Evolutionary conservation across 92 coral and sea anemone genomes (phyloP).

Genomic region (Porites cylindrica): DNA sequence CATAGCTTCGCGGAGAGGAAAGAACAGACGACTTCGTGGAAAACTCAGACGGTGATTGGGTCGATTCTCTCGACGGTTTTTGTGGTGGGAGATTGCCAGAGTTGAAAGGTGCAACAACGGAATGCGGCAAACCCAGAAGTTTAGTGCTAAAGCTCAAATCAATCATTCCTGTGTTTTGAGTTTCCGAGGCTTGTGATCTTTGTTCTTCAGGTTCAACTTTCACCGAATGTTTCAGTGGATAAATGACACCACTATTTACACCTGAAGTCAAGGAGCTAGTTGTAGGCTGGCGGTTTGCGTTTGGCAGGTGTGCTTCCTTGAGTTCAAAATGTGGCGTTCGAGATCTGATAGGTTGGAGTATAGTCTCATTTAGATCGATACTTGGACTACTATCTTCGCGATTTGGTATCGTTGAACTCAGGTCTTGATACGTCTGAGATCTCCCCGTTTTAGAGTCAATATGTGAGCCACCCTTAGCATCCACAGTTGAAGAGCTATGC

Average conservation of each 20-base stretch:
- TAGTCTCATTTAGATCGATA: conserved; percentile 17
- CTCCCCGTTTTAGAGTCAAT: not conserved
- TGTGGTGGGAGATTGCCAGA: conserved; percentile 9
- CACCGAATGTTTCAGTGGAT: conserved; percentile 2
- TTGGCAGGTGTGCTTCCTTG: not conserved
- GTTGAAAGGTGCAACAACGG: conserved; percentile 32
- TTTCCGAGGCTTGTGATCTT: not conserved
- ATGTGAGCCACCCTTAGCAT: not conserved
- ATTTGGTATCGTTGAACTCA: not conserved
- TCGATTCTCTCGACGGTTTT: conserved; percentile 16
- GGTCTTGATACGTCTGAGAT: conserved; percentile 11
- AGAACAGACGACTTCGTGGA: conserved; percentile 4
- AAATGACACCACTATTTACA: not conserved
- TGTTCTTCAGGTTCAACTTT: conserved; percentile 3
- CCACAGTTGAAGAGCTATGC: conserved; percentile 20
- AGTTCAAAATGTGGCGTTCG: conserved; percentile 4
- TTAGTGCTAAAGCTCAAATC: conserved; percentile 86
- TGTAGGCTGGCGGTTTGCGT: not conserved
- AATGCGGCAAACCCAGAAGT: conserved; percentile 70
- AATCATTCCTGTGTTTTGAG: conserved; percentile 72
- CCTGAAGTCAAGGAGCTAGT: not conserved
- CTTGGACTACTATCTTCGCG: not conserved
- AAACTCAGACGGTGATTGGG: conserved; percentile 31
- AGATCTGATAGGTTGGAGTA: not conserved
- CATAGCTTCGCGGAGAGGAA: conserved; percentile 24